Percentiles rank a stretch among this genome's conserved stretches.
These are phyloP conservation scores for Masnerella sp. DNA, from an alignment of 2,888 invertebrate genomes.

Conservation along the genomic window DNA sequence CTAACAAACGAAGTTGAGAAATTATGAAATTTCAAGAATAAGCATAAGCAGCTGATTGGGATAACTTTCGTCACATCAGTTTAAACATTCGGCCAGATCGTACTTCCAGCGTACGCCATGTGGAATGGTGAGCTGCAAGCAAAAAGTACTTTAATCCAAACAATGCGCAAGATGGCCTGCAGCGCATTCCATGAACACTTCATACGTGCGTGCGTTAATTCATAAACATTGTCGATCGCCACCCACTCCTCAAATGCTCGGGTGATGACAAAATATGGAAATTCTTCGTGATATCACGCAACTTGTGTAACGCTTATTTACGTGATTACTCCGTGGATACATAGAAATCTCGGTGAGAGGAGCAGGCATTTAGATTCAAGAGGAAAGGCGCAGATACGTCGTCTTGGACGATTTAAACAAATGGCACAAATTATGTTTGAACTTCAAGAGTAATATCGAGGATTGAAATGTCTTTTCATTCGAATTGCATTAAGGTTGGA, in stretches of 20 bases:
- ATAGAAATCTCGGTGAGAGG: conserved; percentile 7
- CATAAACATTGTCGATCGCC: conserved; percentile 41
- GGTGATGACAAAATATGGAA: conserved; percentile 47
- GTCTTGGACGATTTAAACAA: conserved; percentile 32
- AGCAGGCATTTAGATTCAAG: conserved; percentile 20
- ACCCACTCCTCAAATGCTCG: conserved; percentile 37
- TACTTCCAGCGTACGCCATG: too few relatives aligned
- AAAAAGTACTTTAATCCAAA: conserved; percentile 31
- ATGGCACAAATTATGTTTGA: conserved; percentile 27
- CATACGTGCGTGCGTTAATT: conserved; percentile 35
- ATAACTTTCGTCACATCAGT: neutral
- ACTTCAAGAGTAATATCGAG: neutral
- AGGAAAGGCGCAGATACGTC: conserved; percentile 37
- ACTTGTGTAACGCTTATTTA: conserved; percentile 34
- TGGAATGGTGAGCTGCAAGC: conserved; percentile 23
- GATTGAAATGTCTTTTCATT: neutral
- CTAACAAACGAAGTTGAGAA: too few relatives aligned
- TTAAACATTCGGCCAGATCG: too few relatives aligned
- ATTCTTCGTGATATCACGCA: conserved; percentile 37
- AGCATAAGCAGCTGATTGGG: neutral
- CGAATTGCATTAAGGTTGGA: neutral
- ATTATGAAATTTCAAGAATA: too few relatives aligned
- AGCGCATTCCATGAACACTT: conserved; percentile 36
- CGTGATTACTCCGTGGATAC: conserved; percentile 31
- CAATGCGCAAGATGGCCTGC: conserved; percentile 34